Percentiles rank a stretch among this genome's conserved stretches.
phyloP scores from a whole-genome alignment of 2,888 invertebrate genomes.

The Trypoxylon attenuatum region DNA sequence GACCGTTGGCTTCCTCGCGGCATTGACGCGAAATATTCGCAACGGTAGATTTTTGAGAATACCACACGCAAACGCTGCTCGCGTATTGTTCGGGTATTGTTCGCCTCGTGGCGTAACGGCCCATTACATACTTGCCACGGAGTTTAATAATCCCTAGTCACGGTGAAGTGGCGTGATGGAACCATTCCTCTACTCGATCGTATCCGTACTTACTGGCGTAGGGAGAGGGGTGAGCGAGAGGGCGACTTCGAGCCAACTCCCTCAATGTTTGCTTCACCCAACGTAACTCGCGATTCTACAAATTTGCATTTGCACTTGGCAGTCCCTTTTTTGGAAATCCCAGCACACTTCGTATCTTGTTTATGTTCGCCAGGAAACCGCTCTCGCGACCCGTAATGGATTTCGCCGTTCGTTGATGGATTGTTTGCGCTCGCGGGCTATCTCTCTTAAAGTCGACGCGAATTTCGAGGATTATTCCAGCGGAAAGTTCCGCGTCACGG shows the following conservation, averaged over 20 bases:
- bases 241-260: no score
- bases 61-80: no score
- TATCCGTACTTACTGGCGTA: no score
- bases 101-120: background rate
- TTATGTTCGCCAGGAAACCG: background rate
- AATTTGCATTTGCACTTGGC: background rate
- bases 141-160: no score
- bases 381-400: background rate
- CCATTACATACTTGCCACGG: no score
- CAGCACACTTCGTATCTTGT: constrained; percentile 1
- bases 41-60: no score
- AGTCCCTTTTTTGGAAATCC: background rate
- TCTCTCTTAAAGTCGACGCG: background rate
- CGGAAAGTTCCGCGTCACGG: constrained; percentile 31
- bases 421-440: background rate
- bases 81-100: no score
- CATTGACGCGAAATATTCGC: no score
- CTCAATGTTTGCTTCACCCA: background rate
- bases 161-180: no score
- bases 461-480: constrained; percentile 15
- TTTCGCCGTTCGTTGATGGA: background rate
- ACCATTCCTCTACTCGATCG: no score
- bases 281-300: background rate
- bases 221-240: no score
- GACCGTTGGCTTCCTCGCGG: no score